phyloP scores from a whole-genome alignment of 92 coral and sea anemone species.

The Zoanthus gigantus region DNA sequence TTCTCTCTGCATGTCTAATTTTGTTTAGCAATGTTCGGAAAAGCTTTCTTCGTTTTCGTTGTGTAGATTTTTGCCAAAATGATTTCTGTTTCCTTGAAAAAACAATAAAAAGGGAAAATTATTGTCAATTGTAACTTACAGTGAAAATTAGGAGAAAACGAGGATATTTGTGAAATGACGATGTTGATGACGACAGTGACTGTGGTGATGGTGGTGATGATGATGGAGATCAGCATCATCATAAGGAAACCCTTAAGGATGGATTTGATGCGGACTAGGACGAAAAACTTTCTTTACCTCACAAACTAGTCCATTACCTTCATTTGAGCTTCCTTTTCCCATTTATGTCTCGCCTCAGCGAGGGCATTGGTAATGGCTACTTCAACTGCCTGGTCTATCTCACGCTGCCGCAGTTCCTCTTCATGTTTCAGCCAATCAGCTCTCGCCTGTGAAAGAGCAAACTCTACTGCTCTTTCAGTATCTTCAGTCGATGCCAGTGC shows the following conservation, averaged over 20 bases:
- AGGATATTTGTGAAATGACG: too few relatives aligned
- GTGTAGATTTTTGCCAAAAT: too few relatives aligned
- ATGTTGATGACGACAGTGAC: too few relatives aligned
- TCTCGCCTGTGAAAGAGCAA: conserved; percentile 84
- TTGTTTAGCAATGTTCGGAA: too few relatives aligned
- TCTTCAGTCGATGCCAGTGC: conserved; percentile 63
- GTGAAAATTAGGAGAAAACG: too few relatives aligned
- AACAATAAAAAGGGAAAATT: too few relatives aligned
- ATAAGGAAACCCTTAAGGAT: background rate
- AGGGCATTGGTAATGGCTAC: conserved; percentile 89
- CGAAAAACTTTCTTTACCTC: too few relatives aligned
- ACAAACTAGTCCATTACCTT: conserved; percentile 11
- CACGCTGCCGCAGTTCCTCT: conserved; percentile 78
- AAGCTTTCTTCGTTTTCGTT: too few relatives aligned
- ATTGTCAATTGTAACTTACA: too few relatives aligned
- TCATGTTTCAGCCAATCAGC: conserved; percentile 87
- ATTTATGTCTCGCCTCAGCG: conserved; percentile 86
- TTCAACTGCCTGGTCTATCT: conserved; percentile 85
- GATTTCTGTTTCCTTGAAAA: too few relatives aligned
- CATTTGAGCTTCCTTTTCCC: conserved; percentile 76
- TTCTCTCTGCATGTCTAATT: too few relatives aligned
- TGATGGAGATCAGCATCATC: background rate
- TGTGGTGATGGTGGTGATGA: too few relatives aligned
- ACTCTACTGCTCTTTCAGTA: conserved; percentile 76
- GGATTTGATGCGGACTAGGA: background rate